Conservation (phyloP, 2,113 vertebrate species). For the Puffinus mauretanicus region DNA sequence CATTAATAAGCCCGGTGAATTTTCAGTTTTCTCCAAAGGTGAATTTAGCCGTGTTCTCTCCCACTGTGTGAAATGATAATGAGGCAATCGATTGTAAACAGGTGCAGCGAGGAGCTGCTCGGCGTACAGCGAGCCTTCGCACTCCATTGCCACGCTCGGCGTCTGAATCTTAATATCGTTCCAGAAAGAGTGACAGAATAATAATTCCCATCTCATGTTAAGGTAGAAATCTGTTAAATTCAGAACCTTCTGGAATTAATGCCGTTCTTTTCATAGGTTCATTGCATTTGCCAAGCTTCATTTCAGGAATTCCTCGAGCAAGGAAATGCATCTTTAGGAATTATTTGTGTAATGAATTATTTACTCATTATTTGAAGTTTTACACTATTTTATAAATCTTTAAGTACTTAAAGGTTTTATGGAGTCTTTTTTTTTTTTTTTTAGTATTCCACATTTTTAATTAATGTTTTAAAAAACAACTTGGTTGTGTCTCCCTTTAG, state of each 20-base stretch:
- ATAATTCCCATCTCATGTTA: background rate
- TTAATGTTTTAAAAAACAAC: background rate
- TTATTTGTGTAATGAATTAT: background rate
- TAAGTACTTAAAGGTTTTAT: background rate
- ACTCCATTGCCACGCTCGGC: background rate
- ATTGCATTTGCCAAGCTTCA: background rate
- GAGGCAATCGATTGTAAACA: conserved; percentile 32
- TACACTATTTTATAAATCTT: background rate
- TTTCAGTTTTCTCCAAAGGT: background rate
- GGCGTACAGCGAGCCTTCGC: background rate
- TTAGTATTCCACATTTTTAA: background rate
- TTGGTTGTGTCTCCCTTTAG: background rate
- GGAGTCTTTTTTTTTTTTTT: no score
- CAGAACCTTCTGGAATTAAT: conserved; percentile 1
- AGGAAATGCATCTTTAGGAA: background rate
- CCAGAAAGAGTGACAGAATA: conserved; percentile 12
- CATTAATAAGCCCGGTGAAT: background rate
- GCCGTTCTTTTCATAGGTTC: background rate
- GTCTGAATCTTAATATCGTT: background rate
- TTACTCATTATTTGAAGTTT: background rate
- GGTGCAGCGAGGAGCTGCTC: background rate
- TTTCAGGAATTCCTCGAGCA: background rate
- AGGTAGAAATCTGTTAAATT: conserved; percentile 1
- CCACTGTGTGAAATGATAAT: conserved; percentile 21
- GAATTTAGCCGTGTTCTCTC: background rate